Conservation (phyloP, 2,888 invertebrate genomes). For the Lasioglossum pauxillum region DNA sequence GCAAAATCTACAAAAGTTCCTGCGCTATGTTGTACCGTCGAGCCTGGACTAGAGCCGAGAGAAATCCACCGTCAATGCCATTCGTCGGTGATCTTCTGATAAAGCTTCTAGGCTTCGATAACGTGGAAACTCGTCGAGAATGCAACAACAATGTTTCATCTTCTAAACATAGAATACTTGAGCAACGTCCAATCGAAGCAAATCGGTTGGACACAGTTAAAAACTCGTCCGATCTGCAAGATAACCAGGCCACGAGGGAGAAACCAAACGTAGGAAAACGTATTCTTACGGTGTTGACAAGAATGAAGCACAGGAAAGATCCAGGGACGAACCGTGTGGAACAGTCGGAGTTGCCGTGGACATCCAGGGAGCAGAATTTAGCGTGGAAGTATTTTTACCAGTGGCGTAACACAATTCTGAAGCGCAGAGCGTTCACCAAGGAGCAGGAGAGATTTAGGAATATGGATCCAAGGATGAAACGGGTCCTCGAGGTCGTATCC, state of each 20-base stretch:
- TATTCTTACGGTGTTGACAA: conserved; percentile 47
- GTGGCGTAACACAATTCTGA: conserved; percentile 70
- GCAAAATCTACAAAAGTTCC: conserved; percentile 84
- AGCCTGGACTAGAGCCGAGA: conserved; percentile 83
- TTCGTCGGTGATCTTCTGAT: conserved; percentile 85
- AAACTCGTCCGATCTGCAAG: neutral
- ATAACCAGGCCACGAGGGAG: neutral
- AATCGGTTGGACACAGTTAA: neutral
- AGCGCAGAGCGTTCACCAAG: conserved; percentile 53
- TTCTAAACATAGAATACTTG: neutral
- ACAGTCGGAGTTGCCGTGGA: conserved; percentile 45
- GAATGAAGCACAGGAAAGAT: conserved; percentile 34
- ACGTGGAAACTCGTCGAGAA: neutral
- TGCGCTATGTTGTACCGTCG: conserved; percentile 82
- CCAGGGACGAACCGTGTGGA: conserved; percentile 11
- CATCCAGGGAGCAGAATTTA: conserved; percentile 59
- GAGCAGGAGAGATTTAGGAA: conserved; percentile 52
- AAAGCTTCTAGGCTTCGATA: conserved; percentile 78
- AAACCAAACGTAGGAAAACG: conserved; percentile 40
- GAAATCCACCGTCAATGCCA: conserved; percentile 84
- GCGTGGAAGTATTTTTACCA: conserved; percentile 68
- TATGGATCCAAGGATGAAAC: conserved; percentile 77
- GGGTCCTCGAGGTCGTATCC: conserved; percentile 79
- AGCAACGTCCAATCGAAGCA: neutral
- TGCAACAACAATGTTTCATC: neutral